These are phyloP conservation scores for Trichonephila clavipes DNA, from an alignment of 1,140 invertebrate species.

Conservation along the genomic window DNA sequence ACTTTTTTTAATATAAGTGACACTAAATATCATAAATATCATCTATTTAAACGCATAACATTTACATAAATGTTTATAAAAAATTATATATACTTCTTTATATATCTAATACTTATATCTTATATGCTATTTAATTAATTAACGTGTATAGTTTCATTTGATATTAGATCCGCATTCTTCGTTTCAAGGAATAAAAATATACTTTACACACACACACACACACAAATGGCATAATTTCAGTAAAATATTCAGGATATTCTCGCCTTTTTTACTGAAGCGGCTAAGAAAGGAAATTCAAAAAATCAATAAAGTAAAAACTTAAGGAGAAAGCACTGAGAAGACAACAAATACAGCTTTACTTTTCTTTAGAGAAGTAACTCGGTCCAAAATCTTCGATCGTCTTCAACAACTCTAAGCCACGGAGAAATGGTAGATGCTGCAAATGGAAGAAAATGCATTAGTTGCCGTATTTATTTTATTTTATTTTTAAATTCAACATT, in stretches of 20 bases:
- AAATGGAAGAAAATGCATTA: no score
- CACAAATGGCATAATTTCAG: neutral
- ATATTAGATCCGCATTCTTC: neutral
- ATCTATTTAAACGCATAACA: no score
- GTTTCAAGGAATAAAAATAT: neutral
- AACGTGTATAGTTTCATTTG: no score
- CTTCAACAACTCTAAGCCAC: neutral
- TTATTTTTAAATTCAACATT: no score
- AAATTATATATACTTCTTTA: no score
- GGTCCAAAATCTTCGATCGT: neutral
- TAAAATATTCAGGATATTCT: neutral
- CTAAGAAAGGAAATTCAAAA: neutral
- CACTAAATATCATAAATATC: no score
- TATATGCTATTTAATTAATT: no score
- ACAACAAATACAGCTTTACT: neutral
- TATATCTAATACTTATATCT: no score
- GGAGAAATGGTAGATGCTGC: neutral
- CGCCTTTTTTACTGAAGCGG: neutral
- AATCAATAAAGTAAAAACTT: neutral
- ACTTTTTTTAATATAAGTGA: no score
- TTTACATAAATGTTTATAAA: no score
- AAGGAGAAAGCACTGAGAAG: neutral
- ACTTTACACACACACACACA: no score
- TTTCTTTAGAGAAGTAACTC: neutral
- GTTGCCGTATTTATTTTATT: no score